Conservation (phyloP, 2,797 vertebrate genomes). For the Masticophis lateralis region DNA sequence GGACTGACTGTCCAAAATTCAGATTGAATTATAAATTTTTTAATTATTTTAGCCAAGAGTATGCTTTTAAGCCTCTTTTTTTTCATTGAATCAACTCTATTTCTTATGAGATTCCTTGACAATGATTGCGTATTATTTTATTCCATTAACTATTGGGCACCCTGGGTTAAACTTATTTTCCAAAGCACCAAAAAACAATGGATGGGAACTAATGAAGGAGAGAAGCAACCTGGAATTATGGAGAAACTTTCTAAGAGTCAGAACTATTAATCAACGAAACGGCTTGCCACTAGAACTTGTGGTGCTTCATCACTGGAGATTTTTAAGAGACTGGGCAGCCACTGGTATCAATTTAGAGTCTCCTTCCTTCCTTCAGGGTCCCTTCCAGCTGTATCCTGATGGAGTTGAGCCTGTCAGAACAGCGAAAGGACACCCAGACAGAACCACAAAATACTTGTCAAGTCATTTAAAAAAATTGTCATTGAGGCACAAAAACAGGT, state of each 20-base stretch:
- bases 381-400: too few species aligned
- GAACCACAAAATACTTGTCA: neutral
- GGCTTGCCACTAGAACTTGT: too few species aligned
- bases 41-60: neutral
- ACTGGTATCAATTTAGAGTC: neutral
- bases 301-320: too few species aligned
- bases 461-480: neutral
- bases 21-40: neutral
- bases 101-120: too few species aligned
- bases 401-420: neutral
- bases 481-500: neutral
- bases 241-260: too few species aligned
- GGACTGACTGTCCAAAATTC: neutral
- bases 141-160: neutral
- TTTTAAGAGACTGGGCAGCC: neutral
- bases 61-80: neutral
- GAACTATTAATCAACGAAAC: too few species aligned
- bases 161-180: neutral
- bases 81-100: too few species aligned
- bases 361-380: too few species aligned
- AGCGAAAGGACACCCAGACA: neutral
- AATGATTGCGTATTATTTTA: neutral
- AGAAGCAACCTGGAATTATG: neutral
- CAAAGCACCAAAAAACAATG: neutral
- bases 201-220: neutral